Conservation (phyloP, 2,888 invertebrate species). For the Rhagonycha lutea region DNA sequence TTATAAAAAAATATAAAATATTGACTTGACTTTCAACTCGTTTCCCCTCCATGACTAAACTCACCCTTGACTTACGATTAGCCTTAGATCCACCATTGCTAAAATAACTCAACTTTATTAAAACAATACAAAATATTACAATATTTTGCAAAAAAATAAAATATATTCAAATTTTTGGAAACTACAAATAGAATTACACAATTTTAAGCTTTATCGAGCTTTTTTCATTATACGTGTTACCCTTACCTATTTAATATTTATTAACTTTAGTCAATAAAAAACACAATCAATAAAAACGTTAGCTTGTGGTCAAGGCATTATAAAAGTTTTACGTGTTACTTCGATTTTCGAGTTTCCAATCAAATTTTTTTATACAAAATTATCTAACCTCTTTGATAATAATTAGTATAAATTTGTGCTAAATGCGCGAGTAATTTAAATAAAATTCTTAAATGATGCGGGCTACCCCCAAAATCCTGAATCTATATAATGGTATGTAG, state of each 20-base stretch:
- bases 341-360: neutral
- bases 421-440: neutral
- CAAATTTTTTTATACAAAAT: neutral
- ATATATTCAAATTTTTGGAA: too few species aligned
- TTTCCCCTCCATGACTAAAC: too few species aligned
- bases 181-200: neutral
- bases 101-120: neutral
- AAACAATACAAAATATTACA: neutral
- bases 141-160: neutral
- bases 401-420: neutral
- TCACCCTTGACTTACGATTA: too few species aligned
- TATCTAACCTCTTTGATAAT: neutral
- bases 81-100: too few species aligned
- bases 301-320: neutral
- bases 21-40: too few species aligned
- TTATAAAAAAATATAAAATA: too few species aligned
- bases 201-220: neutral
- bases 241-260: neutral
- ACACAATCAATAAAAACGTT: neutral
- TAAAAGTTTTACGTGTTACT: neutral
- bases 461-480: neutral
- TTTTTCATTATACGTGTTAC: neutral
- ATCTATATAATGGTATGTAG: neutral
- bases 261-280: neutral
- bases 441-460: neutral